Evolutionary conservation across 2,888 invertebrate species (phyloP), one percentile per base, ranked within the genome.

Genomic region (Palloptera scutellata): DNA sequence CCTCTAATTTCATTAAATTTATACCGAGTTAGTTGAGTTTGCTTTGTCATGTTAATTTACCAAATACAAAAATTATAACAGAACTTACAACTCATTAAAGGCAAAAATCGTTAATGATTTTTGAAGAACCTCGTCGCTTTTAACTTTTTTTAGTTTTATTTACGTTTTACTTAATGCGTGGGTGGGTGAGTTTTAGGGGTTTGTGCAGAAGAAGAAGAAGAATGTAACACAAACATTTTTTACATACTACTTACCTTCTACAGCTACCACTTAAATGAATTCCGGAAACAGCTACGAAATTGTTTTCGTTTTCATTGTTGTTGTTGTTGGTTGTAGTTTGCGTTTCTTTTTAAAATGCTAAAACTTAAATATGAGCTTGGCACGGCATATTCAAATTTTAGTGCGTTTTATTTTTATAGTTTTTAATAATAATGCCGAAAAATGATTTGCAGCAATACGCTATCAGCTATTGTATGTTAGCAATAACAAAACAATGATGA

Each of bases 351-450:
- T 61, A 66, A 66, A 51, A 55, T 66, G 53, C 61, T 17, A 19
- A 48, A 53, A 66, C 66, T 73, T 69, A 68, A 73, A 74, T 69
- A 70, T 71, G 65, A 51, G 57, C 68, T 70, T 68, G 70, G 71
- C 75, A 75, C 71, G 74, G 70, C 66, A 73, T 74, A 74, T 70
- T 73, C 64, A 70, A 72, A 71, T 71, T 70, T 73, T 65, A 72
- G 69, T 75, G 72, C 78, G 72, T 73, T 71, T 73, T 68, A 73
- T 78, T 72, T 74, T 75, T 75, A 72, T 71, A 74, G 69, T 77
- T 79, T 74, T 79, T 79, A 75, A 76, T 76, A 77, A 72, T 76
- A 73, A 73, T 68, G 70, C 30, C 52, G 43, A 55, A 64, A 59
- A 60, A 64, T 52, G 41, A 68, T 64, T 64, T 55, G 43, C 52